Percentiles rank a stretch among this genome's conserved stretches.
Conservation (phyloP, 2,113 vertebrate species). For the Spea bombifrons region DNA sequence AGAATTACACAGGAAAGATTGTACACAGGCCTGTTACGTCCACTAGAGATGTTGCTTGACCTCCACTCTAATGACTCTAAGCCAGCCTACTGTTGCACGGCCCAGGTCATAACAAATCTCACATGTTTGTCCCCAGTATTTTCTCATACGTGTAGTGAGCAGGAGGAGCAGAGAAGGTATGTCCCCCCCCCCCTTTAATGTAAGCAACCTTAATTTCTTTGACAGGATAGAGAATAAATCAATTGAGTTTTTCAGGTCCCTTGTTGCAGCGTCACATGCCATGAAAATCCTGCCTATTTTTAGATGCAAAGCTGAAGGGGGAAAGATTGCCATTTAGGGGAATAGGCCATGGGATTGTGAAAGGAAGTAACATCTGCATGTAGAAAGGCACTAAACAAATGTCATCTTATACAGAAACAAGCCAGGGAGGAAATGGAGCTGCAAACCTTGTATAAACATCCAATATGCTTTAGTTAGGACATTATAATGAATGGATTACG, state of each 20-base stretch:
- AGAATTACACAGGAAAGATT: too few species aligned
- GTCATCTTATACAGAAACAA: slow-evolving; percentile 44
- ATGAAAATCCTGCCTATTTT: slow-evolving; percentile 48
- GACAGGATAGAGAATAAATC: slow-evolving; percentile 41
- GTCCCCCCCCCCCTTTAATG: slow-evolving; percentile 4
- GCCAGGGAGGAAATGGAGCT: slow-evolving; percentile 40
- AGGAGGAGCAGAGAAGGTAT: slow-evolving; percentile 1
- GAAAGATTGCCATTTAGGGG: slow-evolving; percentile 48
- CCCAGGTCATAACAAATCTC: not conserved
- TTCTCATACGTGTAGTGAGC: slow-evolving; percentile 9
- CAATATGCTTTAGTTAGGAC: slow-evolving; percentile 27
- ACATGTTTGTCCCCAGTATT: not conserved
- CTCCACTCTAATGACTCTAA: too few species aligned
- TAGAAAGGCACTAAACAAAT: slow-evolving; percentile 48
- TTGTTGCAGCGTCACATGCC: slow-evolving; percentile 41
- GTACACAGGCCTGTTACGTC: too few species aligned
- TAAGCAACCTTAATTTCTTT: slow-evolving; percentile 39
- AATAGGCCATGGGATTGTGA: slow-evolving; percentile 39
- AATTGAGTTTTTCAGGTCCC: slow-evolving; percentile 44
- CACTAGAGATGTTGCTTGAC: too few species aligned
- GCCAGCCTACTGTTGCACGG: too few species aligned
- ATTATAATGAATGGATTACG: slow-evolving; percentile 28
- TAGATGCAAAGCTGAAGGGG: slow-evolving; percentile 47
- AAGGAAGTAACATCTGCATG: slow-evolving; percentile 48
- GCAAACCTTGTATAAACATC: slow-evolving; percentile 45